A percentile compares a stretch with the other conserved stretches of the same genome.
phyloP scores from a whole-genome alignment of 2,797 vertebrate species.

The Periophthalmus magnuspinnatus region DNA sequence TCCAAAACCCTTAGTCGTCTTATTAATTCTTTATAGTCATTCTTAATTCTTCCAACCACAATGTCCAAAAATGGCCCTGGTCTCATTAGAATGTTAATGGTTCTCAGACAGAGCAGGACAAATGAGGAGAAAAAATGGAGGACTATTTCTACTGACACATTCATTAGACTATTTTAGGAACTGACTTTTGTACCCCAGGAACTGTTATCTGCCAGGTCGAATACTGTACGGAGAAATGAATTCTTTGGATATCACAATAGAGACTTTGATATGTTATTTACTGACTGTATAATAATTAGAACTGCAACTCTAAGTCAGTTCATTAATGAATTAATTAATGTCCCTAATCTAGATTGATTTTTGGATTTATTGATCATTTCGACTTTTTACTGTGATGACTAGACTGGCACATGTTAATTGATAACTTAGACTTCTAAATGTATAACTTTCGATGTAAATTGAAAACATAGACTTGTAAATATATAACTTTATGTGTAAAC shows the following conservation, averaged over 20 bases:
- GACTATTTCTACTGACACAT: conserved; percentile 31
- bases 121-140: conserved; percentile 18
- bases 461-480: no score
- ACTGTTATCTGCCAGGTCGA: background rate
- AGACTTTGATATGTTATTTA: background rate
- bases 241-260: background rate
- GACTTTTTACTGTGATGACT: no score
- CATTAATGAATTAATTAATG: no score
- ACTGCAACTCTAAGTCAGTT: no score
- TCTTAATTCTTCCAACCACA: conserved; percentile 31
- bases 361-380: no score
- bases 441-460: no score
- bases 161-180: conserved; percentile 30
- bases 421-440: no score
- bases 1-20: conserved; percentile 22
- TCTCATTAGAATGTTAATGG: conserved; percentile 67
- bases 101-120: conserved; percentile 14
- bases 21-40: conserved; percentile 58
- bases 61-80: conserved; percentile 57
- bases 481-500: no score
- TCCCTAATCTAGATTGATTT: no score
- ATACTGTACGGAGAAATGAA: background rate
- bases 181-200: background rate
- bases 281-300: no score
- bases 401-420: no score